These are phyloP conservation scores for Drosophila buzzatii DNA, from an alignment of 2,888 invertebrate genomes.

Conservation along the genomic window DNA sequence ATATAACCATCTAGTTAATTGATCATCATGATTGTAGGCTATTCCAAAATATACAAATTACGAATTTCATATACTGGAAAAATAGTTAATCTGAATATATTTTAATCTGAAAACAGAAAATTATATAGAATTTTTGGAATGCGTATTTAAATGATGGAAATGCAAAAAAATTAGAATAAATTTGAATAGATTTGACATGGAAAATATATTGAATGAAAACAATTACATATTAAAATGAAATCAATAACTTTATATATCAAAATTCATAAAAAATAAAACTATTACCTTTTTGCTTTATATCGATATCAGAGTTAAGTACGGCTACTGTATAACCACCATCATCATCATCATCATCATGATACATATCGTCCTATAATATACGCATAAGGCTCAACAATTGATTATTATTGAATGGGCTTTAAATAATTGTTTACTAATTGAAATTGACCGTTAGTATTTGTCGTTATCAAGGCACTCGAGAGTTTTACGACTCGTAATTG, in stretches of 20 bases:
- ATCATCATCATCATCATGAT: no score
- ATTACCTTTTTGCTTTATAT: no score
- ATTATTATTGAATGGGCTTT: constrained; percentile 3
- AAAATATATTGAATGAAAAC: no score
- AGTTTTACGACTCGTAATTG: constrained; percentile 31
- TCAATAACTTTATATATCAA: no score
- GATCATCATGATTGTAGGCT: constrained; percentile 7
- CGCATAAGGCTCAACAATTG: not conserved
- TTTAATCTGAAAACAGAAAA: not conserved
- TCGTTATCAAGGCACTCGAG: constrained; percentile 26
- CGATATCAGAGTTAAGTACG: no score
- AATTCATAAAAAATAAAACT: no score
- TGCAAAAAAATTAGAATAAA: no score
- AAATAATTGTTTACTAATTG: constrained; percentile 14
- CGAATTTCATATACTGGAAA: not conserved
- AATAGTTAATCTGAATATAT: not conserved
- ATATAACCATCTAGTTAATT: not conserved
- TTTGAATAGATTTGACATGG: no score
- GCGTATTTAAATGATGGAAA: no score
- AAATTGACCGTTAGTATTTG: constrained; percentile 5
- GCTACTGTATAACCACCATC: not conserved
- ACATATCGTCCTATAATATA: no score
- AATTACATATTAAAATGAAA: no score
- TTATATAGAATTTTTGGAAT: no score
- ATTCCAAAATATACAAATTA: constrained; percentile 13